Evolutionary conservation across 1,140 invertebrate species (phyloP).

Genomic region (Leucophenga varia): DNA sequence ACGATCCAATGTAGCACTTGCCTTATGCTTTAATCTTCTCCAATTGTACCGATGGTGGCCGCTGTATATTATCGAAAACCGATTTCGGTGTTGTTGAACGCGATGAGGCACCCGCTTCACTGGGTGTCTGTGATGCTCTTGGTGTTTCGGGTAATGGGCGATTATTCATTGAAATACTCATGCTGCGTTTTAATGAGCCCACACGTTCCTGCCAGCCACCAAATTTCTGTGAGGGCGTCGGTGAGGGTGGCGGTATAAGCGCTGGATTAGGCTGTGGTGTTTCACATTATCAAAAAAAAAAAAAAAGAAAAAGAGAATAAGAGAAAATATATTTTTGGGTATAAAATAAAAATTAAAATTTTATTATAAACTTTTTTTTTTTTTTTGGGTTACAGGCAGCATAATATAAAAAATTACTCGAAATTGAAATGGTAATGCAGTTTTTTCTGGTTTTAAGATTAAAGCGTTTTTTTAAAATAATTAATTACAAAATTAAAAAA

Average conservation of each 20-base stretch:
- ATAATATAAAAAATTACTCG: background rate
- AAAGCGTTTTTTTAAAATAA: conserved; percentile 15
- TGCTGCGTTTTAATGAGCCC: conserved; percentile 13
- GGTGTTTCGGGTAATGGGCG: conserved; percentile 52
- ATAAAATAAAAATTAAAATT: no score
- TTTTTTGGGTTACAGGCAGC: conserved; percentile 1
- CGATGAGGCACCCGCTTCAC: conserved; percentile 40
- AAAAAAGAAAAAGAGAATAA: no score
- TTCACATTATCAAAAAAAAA: no score
- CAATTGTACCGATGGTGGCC: conserved; percentile 49
- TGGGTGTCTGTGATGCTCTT: conserved; percentile 20
- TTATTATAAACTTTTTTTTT: no score
- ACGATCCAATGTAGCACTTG: conserved; percentile 48
- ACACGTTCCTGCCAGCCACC: conserved; percentile 34
- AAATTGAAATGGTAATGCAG: conserved; percentile 17
- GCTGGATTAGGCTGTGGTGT: background rate
- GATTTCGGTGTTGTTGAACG: conserved; percentile 49
- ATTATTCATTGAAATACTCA: conserved; percentile 29
- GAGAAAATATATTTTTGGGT: no score
- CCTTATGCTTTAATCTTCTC: conserved; percentile 55
- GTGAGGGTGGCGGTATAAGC: conserved; percentile 39
- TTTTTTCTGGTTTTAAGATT: conserved; percentile 15
- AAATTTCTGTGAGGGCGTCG: conserved; percentile 44
- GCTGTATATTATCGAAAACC: conserved; percentile 49
- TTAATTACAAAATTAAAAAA: conserved; percentile 4